phyloP scores from a whole-genome alignment of 2,797 vertebrate genomes.

The Mus spretus region DNA sequence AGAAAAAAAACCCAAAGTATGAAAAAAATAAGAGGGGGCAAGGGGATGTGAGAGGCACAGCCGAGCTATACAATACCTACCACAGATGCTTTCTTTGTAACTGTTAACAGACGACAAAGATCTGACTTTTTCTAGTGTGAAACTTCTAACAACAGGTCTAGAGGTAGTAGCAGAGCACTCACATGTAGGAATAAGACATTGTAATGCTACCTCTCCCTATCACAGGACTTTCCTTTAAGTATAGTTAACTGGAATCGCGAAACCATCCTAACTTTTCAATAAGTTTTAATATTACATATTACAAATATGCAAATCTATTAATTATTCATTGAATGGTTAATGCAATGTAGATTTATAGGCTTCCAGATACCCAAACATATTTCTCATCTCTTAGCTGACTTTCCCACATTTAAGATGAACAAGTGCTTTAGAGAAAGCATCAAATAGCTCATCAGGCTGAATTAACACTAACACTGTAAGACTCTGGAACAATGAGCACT shows the following conservation, averaged over 20 bases:
- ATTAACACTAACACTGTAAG: conserved; percentile 52
- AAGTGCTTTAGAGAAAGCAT: conserved; percentile 33
- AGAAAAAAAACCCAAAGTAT: neutral
- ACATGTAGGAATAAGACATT: neutral
- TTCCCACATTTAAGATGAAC: neutral
- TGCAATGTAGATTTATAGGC: neutral
- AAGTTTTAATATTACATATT: neutral
- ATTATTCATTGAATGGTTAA: conserved; percentile 13
- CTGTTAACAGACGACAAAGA: conserved; percentile 24
- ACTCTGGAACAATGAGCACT: conserved; percentile 14
- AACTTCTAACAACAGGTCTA: neutral
- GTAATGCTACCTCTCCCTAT: neutral
- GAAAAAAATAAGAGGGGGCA: neutral
- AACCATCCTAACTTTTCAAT: conserved; percentile 45
- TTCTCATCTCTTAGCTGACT: neutral
- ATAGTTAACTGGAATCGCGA: conserved; percentile 51
- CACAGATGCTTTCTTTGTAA: neutral
- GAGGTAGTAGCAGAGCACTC: neutral
- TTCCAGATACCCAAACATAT: neutral
- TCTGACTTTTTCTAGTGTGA: conserved; percentile 8
- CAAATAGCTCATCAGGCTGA: neutral
- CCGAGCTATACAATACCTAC: neutral
- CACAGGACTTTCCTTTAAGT: neutral
- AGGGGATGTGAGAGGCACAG: neutral
- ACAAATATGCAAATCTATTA: conserved; percentile 43